Evolutionary conservation across 2,888 invertebrate species (phyloP).

Genomic region (Heliconius aoede): DNA sequence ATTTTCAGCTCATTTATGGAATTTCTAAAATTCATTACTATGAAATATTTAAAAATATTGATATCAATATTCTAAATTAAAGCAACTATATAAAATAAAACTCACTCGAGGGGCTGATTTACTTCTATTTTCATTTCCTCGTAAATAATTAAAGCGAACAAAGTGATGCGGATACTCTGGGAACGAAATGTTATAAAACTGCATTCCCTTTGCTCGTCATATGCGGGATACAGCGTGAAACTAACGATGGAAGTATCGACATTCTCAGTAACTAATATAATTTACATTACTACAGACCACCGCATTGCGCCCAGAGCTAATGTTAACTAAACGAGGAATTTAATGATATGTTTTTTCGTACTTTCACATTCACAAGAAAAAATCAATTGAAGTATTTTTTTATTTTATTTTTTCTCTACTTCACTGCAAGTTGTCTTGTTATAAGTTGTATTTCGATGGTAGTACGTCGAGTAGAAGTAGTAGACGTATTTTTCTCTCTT

Average conservation of each 20-base stretch:
- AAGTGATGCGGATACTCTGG: neutral
- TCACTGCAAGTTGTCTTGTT: conserved; percentile 24
- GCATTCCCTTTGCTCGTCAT: neutral
- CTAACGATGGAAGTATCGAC: neutral
- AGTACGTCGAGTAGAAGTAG: conserved; percentile 4
- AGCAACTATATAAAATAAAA: too few species aligned
- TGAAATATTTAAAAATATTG: too few species aligned
- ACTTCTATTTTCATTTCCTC: too few species aligned
- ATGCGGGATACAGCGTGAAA: neutral
- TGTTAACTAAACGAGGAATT: conserved; percentile 42
- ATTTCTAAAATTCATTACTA: too few species aligned
- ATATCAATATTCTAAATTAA: too few species aligned
- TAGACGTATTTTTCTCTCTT: neutral
- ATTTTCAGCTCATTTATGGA: too few species aligned
- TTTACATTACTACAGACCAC: conserved; percentile 48
- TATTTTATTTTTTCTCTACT: conserved; percentile 24
- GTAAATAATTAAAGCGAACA: too few species aligned
- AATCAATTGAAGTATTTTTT: conserved; percentile 6
- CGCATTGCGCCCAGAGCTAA: conserved; percentile 40
- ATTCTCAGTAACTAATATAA: conserved; percentile 36
- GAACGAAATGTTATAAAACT: neutral
- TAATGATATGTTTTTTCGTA: conserved; percentile 41
- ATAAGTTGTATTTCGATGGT: conserved; percentile 17
- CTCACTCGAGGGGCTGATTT: too few species aligned
- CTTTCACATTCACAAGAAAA: conserved; percentile 35